These are phyloP conservation scores for Strigamia maritima DNA, from an alignment of 2,888 invertebrate species.

Conservation along the genomic window DNA sequence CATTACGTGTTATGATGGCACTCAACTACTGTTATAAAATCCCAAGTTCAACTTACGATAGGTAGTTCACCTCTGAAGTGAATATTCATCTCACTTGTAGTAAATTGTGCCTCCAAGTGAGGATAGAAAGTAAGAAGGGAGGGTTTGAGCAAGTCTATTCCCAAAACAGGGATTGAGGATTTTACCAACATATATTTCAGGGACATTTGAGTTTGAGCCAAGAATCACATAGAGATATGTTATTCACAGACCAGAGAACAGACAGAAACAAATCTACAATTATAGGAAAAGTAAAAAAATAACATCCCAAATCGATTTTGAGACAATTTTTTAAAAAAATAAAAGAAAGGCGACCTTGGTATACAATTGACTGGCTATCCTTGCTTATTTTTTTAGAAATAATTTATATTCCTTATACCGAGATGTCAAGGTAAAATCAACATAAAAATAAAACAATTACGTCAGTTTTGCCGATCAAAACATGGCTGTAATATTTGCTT, in stretches of 20 bases:
- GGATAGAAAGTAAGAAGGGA: background rate
- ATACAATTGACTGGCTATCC: background rate
- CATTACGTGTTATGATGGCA: background rate
- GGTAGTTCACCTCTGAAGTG: constrained; percentile 2
- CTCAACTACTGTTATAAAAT: constrained; percentile 13
- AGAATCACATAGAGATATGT: background rate
- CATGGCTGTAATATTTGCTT: background rate
- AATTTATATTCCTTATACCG: constrained; percentile 9
- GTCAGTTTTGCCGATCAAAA: background rate
- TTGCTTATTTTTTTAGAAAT: background rate
- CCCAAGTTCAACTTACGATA: constrained; percentile 13
- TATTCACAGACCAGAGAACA: background rate
- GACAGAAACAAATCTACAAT: background rate
- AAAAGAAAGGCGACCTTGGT: background rate
- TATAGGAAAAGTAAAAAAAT: background rate
- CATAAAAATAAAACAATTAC: background rate
- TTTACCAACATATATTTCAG: background rate
- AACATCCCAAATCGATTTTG: background rate
- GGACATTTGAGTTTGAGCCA: constrained; percentile 1
- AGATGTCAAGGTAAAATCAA: background rate
- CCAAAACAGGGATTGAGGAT: background rate
- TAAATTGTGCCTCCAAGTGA: constrained; percentile 4
- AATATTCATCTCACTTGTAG: constrained; percentile 6
- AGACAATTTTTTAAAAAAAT: background rate
- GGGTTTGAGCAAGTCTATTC: background rate